phyloP scores from a whole-genome alignment of 2,888 invertebrate genomes.

The Dione juno region DNA sequence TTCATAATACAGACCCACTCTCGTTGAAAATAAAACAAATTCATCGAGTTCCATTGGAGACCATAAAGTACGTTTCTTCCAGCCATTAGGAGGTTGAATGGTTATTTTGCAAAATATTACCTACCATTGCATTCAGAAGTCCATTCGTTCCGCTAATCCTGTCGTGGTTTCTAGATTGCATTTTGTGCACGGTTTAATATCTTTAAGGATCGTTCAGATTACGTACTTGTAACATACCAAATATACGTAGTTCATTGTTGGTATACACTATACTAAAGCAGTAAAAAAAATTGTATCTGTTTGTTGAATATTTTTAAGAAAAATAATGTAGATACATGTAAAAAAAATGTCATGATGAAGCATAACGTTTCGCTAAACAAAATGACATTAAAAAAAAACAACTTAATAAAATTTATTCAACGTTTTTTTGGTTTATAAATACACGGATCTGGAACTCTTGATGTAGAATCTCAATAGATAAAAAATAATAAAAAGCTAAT shows the following conservation, averaged over 20 bases:
- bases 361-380: no score
- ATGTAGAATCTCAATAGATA: no score
- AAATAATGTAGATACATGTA: no score
- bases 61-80: conserved; percentile 38
- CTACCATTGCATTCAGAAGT: conserved; percentile 42
- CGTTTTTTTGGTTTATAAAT: no score
- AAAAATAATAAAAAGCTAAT: no score
- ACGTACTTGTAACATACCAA: no score
- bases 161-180: conserved; percentile 36
- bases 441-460: no score
- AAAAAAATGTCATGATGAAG: no score
- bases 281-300: no score
- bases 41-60: conserved; percentile 30
- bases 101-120: conserved; percentile 38
- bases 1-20: conserved; percentile 32
- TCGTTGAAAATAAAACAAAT: conserved; percentile 32
- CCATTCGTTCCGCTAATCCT: conserved; percentile 41
- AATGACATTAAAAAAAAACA: no score
- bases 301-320: no score
- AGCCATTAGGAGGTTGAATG: conserved; percentile 42
- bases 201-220: conserved; percentile 32
- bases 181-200: conserved; percentile 40
- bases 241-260: conserved; percentile 16
- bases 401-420: no score
- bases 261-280: neutral